Percentiles rank a stretch among this genome's conserved stretches.
Evolutionary conservation across 2,113 vertebrate species (phyloP).

Genomic region (human (Homo sapiens)): GRCh38 chr3:127157501-127158000

Average conservation of each 20-base stretch:
- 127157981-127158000: not conserved
- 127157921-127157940: not conserved
- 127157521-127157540: not conserved
- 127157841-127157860: rapidly evolving
- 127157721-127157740: not conserved
- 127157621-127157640: not conserved
- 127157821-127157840: too few relatives aligned
- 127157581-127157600: not conserved
- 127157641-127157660: not conserved
- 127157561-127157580: not conserved
- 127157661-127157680: not conserved
- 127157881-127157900: not conserved
- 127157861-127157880: not conserved
- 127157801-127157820: not conserved
- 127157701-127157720: not conserved
- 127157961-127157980: not conserved
- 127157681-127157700: not conserved
- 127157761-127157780: not conserved
- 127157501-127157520: rapidly evolving
- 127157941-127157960: not conserved
- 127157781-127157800: not conserved
- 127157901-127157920: not conserved
- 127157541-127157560: not conserved
- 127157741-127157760: not conserved
- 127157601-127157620: too few relatives aligned